Base-by-base conservation (phyloP, 2,888 invertebrate species). In the Caenorhabditis macrosperma region DNA sequence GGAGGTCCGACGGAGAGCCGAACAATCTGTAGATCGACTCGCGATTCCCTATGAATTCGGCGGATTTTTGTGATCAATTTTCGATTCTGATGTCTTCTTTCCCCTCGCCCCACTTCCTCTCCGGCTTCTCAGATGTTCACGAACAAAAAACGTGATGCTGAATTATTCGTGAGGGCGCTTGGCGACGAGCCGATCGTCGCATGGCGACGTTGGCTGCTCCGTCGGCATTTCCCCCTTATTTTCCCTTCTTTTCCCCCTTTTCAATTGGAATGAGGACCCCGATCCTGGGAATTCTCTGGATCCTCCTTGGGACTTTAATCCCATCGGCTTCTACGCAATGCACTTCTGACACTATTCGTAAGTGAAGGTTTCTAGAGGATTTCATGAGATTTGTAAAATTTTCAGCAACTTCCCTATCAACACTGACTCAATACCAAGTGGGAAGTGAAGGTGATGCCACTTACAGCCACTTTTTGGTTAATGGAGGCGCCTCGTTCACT, bases 381-480 rank as follows among this genome's bases (percentile, higher is more conserved):
- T 12, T 17, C 24, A 52, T n/a, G 17, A 9, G 30, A 30, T 15
- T 5, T 2, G 24, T 33, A 4, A 38, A 17, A 4, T 50, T 61
- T 76, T 67, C 57, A 76, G 76, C 76, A 5, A n/a, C 9, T 4
- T 48, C 68, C 10, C 35, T 76, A n/a, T 46, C 76, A 28, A 76
- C 54, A 1, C 24, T 76, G 12, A 48, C 76, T 9, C 76, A 76
- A 48, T 76, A 68, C 35, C 48, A 76, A 50, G 35, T 76, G 22
- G 76, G 68, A 55, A 24, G 17, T 10, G 61, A 61, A 30, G 76
- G 76, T 26, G 68, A 76, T 63, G 76, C 44, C 1, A 46, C 46
- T 55, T 76, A 76, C 50, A 59, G 63, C 22, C 76, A 76, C n/a
- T 76, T 68, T 55, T n/a, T 76, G 24, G 67, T 63, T 6, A 68